Evolutionary conservation across 2,797 vertebrate genomes (phyloP).

Genomic region (Semotilus atromaculatus): DNA sequence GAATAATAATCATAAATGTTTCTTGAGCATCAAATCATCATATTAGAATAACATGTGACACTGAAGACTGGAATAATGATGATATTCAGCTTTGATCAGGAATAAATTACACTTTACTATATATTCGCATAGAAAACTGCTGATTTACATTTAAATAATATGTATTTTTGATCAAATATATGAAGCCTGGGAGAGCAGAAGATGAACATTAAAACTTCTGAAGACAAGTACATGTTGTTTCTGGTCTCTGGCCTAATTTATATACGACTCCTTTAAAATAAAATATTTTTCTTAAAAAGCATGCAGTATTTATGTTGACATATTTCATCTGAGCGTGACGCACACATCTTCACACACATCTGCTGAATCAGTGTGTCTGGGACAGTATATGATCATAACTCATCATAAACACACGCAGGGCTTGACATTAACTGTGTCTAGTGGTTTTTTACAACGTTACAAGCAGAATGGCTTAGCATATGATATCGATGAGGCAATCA

Average conservation of each 20-base stretch:
- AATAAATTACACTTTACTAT: too few species aligned
- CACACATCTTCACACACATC: background rate
- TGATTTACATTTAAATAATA: background rate
- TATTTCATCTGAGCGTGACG: background rate
- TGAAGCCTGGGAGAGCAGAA: background rate
- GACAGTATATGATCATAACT: background rate
- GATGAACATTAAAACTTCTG: background rate
- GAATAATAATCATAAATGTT: too few species aligned
- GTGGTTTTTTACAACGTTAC: too few species aligned
- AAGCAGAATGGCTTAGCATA: too few species aligned
- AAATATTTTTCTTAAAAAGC: background rate
- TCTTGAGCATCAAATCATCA: too few species aligned
- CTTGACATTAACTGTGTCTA: too few species aligned
- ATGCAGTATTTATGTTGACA: background rate
- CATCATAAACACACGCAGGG: background rate
- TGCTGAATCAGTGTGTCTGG: background rate
- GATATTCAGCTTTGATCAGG: too few species aligned
- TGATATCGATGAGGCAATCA: too few species aligned
- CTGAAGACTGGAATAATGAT: too few species aligned
- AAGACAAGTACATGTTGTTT: background rate
- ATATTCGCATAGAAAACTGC: background rate
- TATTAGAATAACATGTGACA: background rate
- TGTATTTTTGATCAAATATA: background rate
- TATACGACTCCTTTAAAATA: background rate
- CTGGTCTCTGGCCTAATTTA: background rate